These are phyloP conservation scores for Congeria kusceri DNA, from an alignment of 2,888 invertebrate species.

Conservation along the genomic window DNA sequence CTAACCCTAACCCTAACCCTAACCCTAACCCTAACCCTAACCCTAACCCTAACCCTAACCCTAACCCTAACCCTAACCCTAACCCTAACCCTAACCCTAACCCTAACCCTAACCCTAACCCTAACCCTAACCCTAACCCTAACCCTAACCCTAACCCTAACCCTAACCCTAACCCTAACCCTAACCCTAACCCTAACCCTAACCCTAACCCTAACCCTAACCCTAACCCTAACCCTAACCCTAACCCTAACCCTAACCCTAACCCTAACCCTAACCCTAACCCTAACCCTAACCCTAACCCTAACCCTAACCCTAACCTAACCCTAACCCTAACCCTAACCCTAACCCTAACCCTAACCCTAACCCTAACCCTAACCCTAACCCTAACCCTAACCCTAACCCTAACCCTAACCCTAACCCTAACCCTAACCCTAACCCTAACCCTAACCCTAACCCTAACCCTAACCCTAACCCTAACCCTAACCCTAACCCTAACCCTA, in stretches of 20 bases:
- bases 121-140: constrained; percentile 53
- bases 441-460: constrained; percentile 57
- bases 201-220: constrained; percentile 67
- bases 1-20: constrained; percentile 64
- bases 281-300: constrained; percentile 65
- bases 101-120: constrained; percentile 54
- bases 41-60: constrained; percentile 42
- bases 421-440: constrained; percentile 52
- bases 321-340: constrained; percentile 64
- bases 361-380: constrained; percentile 65
- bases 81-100: constrained; percentile 51
- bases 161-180: constrained; percentile 55
- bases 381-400: constrained; percentile 51
- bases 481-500: constrained; percentile 62
- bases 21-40: constrained; percentile 61
- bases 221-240: constrained; percentile 65
- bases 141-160: constrained; percentile 49
- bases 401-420: constrained; percentile 66
- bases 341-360: constrained; percentile 66
- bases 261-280: constrained; percentile 66
- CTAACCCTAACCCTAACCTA: constrained; percentile 64
- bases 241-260: constrained; percentile 65
- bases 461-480: constrained; percentile 56
- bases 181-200: constrained; percentile 59
- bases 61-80: constrained; percentile 47